Conservation (phyloP, 1,140 invertebrate species). For the Hyphantria cunea region DNA sequence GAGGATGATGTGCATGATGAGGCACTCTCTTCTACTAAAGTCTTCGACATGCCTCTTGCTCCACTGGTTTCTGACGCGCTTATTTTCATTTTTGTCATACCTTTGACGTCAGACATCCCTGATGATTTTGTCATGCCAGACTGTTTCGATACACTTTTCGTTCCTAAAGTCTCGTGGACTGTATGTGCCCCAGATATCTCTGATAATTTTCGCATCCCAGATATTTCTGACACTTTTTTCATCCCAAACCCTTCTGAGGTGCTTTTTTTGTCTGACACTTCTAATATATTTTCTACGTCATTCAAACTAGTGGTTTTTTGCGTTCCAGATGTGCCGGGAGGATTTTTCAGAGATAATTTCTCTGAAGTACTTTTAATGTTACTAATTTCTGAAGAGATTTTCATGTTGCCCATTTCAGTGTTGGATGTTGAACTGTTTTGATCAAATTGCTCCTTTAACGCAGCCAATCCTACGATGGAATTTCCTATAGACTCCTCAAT, state of each 20-base stretch:
- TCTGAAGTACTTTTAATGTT: background rate
- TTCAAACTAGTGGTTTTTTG: too few species aligned
- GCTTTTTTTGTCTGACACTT: too few species aligned
- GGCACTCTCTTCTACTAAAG: conserved; percentile 22
- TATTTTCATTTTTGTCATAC: conserved; percentile 5
- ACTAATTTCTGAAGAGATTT: background rate
- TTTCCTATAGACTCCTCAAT: conserved; percentile 11
- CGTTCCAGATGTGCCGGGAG: too few species aligned
- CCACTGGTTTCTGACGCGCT: conserved; percentile 5
- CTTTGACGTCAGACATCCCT: background rate
- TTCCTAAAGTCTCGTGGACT: too few species aligned
- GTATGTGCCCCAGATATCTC: too few species aligned
- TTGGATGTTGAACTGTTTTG: conserved; percentile 12
- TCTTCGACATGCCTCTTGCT: conserved; percentile 16
- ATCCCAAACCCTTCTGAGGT: too few species aligned
- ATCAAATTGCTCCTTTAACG: conserved; percentile 15
- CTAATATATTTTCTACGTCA: too few species aligned
- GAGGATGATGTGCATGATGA: conserved; percentile 28
- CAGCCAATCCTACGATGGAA: conserved; percentile 7
- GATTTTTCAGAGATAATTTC: too few species aligned
- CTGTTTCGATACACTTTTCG: background rate
- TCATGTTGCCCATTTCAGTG: background rate
- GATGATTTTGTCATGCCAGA: background rate
- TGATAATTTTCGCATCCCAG: too few species aligned
- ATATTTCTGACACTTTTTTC: too few species aligned